Conservation (phyloP, 1,140 invertebrate genomes). For the Aphis craccivora region DNA sequence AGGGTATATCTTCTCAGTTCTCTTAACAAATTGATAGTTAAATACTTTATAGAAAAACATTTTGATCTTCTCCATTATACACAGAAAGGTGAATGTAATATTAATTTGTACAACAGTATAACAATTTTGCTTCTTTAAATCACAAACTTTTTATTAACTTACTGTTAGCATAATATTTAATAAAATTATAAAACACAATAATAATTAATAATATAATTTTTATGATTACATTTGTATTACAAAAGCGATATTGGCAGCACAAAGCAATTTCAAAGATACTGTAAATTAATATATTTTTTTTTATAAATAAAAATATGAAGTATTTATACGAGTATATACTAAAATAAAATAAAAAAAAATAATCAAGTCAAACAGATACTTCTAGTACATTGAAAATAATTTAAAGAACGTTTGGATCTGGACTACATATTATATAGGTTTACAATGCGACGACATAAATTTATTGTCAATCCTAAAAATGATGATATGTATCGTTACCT, state of each 20-base stretch:
- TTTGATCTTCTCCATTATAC: neutral
- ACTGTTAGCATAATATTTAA: slow-evolving; percentile 18
- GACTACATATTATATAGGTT: neutral
- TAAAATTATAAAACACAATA: slow-evolving; percentile 10
- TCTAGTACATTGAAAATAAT: neutral
- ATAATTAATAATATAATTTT: neutral
- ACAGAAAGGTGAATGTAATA: neutral
- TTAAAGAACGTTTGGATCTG: neutral
- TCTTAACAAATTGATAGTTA: neutral
- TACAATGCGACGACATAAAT: neutral
- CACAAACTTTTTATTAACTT: slow-evolving; percentile 23
- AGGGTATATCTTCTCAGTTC: neutral
- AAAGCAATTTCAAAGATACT: neutral
- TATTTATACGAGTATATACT: neutral
- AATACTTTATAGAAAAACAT: no score
- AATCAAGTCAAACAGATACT: neutral
- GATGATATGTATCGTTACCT: neutral
- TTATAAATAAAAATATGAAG: neutral
- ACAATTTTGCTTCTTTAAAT: neutral
- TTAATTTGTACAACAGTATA: neutral
- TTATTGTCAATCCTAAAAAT: neutral
- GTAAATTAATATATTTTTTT: neutral
- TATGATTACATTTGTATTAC: neutral
- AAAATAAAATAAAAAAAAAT: neutral
- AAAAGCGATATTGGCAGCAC: slow-evolving; percentile 15